Evolutionary conservation across 2,797 vertebrate genomes (phyloP).

Genomic region (Molothrus ater): DNA sequence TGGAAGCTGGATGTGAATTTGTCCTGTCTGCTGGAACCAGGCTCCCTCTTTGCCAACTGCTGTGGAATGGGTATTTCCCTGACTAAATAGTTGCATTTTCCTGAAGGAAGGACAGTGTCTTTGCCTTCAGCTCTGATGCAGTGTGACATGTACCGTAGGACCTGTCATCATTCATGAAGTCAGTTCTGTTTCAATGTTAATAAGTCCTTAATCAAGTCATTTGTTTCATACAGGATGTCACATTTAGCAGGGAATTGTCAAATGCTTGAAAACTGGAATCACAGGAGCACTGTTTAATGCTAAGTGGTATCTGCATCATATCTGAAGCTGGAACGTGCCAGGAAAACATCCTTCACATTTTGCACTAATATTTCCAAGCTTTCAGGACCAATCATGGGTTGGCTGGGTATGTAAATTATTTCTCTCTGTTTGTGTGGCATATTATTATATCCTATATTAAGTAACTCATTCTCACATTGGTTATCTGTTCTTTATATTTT

Average conservation of each 20-base stretch:
- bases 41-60: background rate
- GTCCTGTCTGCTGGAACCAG: background rate
- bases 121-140: conserved; percentile 56
- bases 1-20: background rate
- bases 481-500: conserved; percentile 27
- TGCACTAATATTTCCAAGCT: background rate
- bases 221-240: conserved; percentile 70
- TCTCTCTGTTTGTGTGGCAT: background rate
- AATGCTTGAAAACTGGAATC: conserved; percentile 50
- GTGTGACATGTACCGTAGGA: conserved; percentile 51
- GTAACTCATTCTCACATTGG: background rate
- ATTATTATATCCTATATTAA: background rate
- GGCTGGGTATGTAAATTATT: conserved; percentile 23
- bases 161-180: conserved; percentile 66
- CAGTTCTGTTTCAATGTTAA: conserved; percentile 65
- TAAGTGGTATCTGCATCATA: conserved; percentile 51
- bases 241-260: conserved; percentile 57
- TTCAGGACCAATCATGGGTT: conserved; percentile 37
- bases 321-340: conserved; percentile 44
- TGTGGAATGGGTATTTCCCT: conserved; percentile 4
- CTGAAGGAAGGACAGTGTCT: conserved; percentile 11
- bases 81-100: background rate
- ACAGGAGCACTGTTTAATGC: conserved; percentile 22
- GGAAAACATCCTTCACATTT: conserved; percentile 50
- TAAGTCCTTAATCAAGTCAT: conserved; percentile 72